Conservation (phyloP, 2,797 vertebrate species). For the Catostomus latipinnis region DNA sequence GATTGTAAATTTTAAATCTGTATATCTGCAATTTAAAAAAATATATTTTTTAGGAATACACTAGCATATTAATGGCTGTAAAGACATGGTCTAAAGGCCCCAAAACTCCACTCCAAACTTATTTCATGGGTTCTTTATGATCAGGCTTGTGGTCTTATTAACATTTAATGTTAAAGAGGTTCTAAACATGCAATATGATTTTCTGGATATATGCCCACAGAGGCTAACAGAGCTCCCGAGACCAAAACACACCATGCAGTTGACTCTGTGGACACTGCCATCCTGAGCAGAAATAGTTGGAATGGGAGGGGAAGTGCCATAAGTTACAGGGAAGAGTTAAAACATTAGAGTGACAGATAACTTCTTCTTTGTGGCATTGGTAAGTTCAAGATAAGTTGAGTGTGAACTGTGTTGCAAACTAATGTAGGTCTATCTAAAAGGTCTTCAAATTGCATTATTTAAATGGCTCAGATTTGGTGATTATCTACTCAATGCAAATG, state of each 20-base stretch:
- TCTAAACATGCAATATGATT: constrained; percentile 5
- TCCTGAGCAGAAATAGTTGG: constrained; percentile 87
- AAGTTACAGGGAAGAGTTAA: constrained; percentile 55
- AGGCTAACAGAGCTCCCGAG: constrained; percentile 78
- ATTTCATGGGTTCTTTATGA: too few relatives aligned
- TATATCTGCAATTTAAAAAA: too few relatives aligned
- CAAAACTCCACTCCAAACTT: too few relatives aligned
- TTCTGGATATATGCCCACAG: constrained; percentile 79
- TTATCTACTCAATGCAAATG: neutral
- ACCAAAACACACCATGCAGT: constrained; percentile 92
- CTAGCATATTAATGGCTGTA: too few relatives aligned
- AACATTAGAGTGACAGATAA: constrained; percentile 55
- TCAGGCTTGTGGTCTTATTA: neutral
- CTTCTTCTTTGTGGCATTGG: constrained; percentile 4
- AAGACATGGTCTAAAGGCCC: too few relatives aligned
- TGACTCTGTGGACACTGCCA: constrained; percentile 83
- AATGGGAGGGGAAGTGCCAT: constrained; percentile 53
- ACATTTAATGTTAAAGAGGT: neutral
- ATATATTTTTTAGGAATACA: too few relatives aligned
- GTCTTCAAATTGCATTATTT: neutral
- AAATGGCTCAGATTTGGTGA: neutral
- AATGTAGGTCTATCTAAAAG: too few relatives aligned
- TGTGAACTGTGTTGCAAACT: neutral
- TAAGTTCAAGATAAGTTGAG: neutral
- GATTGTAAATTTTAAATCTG: too few relatives aligned